Base-by-base conservation (phyloP, 2,113 vertebrate species). In the Potamarius usumacintae region DNA sequence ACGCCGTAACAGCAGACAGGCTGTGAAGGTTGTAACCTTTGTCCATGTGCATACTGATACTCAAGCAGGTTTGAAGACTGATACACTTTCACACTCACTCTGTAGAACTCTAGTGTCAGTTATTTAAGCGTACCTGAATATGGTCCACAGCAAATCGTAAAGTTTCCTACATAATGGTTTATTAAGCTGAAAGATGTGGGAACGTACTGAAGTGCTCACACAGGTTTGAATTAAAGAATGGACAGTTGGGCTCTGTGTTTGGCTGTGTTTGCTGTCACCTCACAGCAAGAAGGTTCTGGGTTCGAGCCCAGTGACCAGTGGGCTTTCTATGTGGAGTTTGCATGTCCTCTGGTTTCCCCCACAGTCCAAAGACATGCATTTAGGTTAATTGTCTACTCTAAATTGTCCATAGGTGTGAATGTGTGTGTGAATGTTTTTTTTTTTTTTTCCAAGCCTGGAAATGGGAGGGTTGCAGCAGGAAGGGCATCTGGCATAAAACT, bases 41-140 rank as follows among this genome's bases (percentile, higher is more conserved):
- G 60, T 50, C 62, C 15, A 18, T 67, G 82, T 67, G 12, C 82
- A 53, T 83, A 67, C 34, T 83, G 82, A 67, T 62, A 67, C 25
- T 83, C 25, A 30, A 83, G 60, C 34, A 83, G 42, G 22, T 67
- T 67, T 53, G 82, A 83, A 83, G 82, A 52, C 67, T 83, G 50
- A 42, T 60, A 65, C 65, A 82, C 10, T 22, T 34, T 65, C 50
- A 50, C 60, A 65, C 34, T 62, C 80, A 48, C 58, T 12, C 80
- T 82, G 80, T 34, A 63, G 25, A 25, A 34, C 58, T 62, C 30
- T 65, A 8, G 58, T 50, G n/a, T 65, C 62, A 0, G 62, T 18
- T 52, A 83, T 65, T 67, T 67, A 27, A 18, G 25, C 14, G 52
- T 25, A 11, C 14, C 14, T 52, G 22, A 52, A 52, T 67, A 27